Base-by-base conservation (phyloP, 1,140 invertebrate genomes). In the Cyphomyrmex costatus region DNA sequence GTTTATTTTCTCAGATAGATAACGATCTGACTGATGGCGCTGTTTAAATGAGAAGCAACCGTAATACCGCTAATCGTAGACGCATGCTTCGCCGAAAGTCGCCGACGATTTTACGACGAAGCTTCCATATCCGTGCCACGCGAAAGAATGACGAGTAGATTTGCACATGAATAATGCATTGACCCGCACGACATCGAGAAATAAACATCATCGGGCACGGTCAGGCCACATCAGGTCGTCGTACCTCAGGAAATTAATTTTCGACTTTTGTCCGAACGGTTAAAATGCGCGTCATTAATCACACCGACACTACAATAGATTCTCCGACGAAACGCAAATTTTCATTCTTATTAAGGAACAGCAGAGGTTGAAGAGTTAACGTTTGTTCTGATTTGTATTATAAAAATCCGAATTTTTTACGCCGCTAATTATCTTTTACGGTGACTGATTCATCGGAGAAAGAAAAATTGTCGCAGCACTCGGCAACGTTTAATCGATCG, bases 141-240 rank as follows among this genome's bases (percentile, higher is more conserved):
- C 77, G 77, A 92, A 90, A 88, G 87, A 91, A 91, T 86, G 86
- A 88, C 89, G 89, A 88, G 86, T 86, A 68, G 85, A 91, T 90
- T 89, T 89, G 86, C 33, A 77, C 89, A 93, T 92, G 92, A 92
- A 92, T 93, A 92, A 92, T 92, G 89, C 90, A 93, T 91, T 74
- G 90, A 90, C 86, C 90, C 53, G 74, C 78, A 46, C 82, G 87
- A 76, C 84, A 80, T 85, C 84, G 90, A 60, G 79, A 91, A 91
- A 89, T 88, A 91, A 91, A 91, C 89, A 89, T 89, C 83, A 88
- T 85, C 83, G 90, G 33, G 65, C 30, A 74, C 61, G 51, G 66
- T 27, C 66, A 71, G 4, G 36, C 53, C 33, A 79, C 49, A 49
- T 82, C 77, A 83, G 89, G 86, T 90, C 89, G 70, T 80, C 86